Percentiles rank a stretch among this genome's conserved stretches.
These are phyloP conservation scores for Gopherus evgoodei DNA, from an alignment of 2,113 vertebrate species.

Conservation along the genomic window DNA sequence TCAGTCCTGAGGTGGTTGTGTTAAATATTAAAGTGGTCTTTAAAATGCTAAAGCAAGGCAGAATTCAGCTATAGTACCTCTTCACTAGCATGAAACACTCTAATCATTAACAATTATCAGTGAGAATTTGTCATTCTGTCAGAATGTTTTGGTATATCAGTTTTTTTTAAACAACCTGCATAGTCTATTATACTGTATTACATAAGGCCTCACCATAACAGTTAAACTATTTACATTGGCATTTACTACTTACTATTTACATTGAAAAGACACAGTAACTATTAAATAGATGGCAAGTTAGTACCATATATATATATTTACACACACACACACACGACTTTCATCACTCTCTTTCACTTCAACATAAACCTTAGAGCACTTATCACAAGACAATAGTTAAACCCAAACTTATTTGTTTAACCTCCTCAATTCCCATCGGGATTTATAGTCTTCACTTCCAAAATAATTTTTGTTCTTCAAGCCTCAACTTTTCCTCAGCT, in stretches of 20 bases:
- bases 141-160: background rate
- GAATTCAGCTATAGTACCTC: background rate
- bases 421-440: background rate
- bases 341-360: background rate
- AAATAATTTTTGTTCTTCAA: constrained; percentile 3
- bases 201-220: background rate
- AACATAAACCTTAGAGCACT: background rate
- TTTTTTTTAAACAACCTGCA: background rate
- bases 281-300: background rate
- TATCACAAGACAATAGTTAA: constrained; percentile 53
- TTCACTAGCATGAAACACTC: background rate
- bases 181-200: background rate
- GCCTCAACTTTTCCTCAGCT: constrained; percentile 37
- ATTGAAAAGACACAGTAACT: background rate
- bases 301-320: background rate
- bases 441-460: constrained; percentile 39
- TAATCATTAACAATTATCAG: background rate
- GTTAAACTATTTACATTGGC: background rate
- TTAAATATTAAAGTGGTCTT: background rate
- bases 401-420: constrained; percentile 59
- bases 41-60: background rate
- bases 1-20: fast-evolving
- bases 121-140: background rate
- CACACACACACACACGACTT: background rate
- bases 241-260: background rate